phyloP scores from a whole-genome alignment of 1,140 invertebrate genomes.

The Bombyx mandarina region DNA sequence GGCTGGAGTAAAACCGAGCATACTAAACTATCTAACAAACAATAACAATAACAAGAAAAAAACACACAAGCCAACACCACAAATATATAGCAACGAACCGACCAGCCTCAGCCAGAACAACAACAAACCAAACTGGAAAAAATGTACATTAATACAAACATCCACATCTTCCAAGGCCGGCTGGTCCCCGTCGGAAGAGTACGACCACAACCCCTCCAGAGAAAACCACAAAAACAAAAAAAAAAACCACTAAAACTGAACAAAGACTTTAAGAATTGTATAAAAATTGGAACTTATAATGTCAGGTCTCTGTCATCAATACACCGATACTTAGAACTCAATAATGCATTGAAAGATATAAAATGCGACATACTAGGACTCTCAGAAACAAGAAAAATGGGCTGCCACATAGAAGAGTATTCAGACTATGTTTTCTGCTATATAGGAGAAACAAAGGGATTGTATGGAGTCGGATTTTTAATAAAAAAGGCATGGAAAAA shows the following conservation, averaged over 20 bases:
- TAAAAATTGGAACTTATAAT: slow-evolving; percentile 2
- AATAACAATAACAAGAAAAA: not conserved
- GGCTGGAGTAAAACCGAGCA: slow-evolving; percentile 2
- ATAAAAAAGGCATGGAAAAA: too few relatives aligned
- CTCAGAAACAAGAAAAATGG: too few relatives aligned
- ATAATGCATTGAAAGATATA: too few relatives aligned
- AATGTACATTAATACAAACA: not conserved
- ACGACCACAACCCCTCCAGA: slow-evolving; percentile 2
- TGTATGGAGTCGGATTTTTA: too few relatives aligned
- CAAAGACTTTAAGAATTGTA: slow-evolving; percentile 4
- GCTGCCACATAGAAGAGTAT: too few relatives aligned
- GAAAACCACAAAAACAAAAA: slow-evolving; percentile 5
- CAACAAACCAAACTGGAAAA: slow-evolving; percentile 1
- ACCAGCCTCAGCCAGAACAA: slow-evolving; percentile 2
- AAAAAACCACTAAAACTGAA: slow-evolving; percentile 5
- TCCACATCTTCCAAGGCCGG: slow-evolving; percentile 1
- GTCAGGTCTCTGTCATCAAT: too few relatives aligned
- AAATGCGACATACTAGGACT: too few relatives aligned
- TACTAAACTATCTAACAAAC: slow-evolving; percentile 2
- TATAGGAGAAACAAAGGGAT: too few relatives aligned
- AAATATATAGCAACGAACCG: slow-evolving; percentile 3
- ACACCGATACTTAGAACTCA: too few relatives aligned
- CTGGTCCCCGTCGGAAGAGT: slow-evolving; percentile 3
- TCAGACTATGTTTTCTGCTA: too few relatives aligned
- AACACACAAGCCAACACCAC: not conserved